Percentiles rank a stretch among this genome's conserved stretches.
phyloP scores from a whole-genome alignment of 1,140 invertebrate genomes.

The Pogonomyrmex barbatus region DNA sequence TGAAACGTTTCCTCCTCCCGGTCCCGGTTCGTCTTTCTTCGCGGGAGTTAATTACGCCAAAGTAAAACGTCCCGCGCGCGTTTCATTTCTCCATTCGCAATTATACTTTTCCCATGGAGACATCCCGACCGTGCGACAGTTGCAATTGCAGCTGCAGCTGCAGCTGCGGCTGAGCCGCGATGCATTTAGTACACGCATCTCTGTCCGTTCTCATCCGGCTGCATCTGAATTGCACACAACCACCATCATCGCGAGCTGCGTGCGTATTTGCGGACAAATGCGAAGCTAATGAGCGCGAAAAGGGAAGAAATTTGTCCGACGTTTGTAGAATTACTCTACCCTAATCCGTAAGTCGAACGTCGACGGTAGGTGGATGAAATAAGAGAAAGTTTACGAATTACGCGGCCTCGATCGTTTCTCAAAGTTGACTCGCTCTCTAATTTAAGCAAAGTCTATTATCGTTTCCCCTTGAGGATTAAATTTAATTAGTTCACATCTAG shows the following conservation, averaged over 20 bases:
- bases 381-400: constrained; percentile 42
- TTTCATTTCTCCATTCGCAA: constrained; percentile 11
- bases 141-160: constrained; percentile 22
- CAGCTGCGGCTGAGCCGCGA: neutral
- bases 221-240: neutral
- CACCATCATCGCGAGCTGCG: neutral
- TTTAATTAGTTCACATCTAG: constrained; percentile 29
- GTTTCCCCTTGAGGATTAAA: neutral
- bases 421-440: constrained; percentile 36
- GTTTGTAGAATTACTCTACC: constrained; percentile 11
- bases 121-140: neutral
- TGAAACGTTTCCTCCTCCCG: constrained; percentile 8
- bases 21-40: constrained; percentile 12
- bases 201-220: neutral
- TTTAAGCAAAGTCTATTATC: constrained; percentile 33
- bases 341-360: constrained; percentile 2
- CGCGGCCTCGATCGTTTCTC: constrained; percentile 20
- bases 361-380: neutral
- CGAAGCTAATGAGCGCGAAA: constrained; percentile 50
- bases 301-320: constrained; percentile 48
- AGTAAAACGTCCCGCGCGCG: constrained; percentile 33
- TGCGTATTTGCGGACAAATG: constrained; percentile 43
- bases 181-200: constrained; percentile 26
- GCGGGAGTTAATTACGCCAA: constrained; percentile 48
- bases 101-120: constrained; percentile 33